phyloP scores from a whole-genome alignment of 2,888 invertebrate species.

The Tanypteryx hageni region DNA sequence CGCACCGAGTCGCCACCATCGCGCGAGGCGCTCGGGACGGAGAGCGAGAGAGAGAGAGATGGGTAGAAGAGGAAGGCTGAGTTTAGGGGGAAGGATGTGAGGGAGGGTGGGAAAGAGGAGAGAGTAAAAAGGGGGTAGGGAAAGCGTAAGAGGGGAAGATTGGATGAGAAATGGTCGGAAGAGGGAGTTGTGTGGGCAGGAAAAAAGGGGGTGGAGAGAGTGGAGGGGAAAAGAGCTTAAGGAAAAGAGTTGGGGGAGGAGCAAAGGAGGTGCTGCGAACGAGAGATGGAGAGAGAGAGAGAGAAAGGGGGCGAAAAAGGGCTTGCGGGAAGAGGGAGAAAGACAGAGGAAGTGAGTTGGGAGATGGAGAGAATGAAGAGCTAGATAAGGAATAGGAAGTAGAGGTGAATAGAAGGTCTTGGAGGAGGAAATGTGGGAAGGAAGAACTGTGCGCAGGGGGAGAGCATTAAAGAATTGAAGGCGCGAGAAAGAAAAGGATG shows the following conservation, averaged over 20 bases:
- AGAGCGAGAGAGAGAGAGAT: background rate
- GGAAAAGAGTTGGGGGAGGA: background rate
- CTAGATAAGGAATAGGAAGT: background rate
- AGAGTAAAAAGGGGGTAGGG: background rate
- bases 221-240: background rate
- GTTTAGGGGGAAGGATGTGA: background rate
- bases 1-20: slow-evolving; percentile 49
- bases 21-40: background rate
- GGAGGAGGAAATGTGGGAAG: background rate
- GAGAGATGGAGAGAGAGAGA: background rate
- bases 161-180: background rate
- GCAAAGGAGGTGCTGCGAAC: no score
- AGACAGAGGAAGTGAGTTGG: background rate
- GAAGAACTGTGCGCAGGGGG: background rate
- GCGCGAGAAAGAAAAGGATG: background rate
- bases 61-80: background rate
- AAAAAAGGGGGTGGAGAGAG: background rate
- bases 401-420: background rate
- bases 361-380: background rate
- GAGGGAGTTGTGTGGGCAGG: background rate
- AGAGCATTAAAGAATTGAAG: no score
- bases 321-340: background rate
- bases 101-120: background rate
- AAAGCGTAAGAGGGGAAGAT: background rate
- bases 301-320: background rate